Base-by-base conservation (phyloP, 2,113 vertebrate species). In the Cnemophilus loriae region DNA sequence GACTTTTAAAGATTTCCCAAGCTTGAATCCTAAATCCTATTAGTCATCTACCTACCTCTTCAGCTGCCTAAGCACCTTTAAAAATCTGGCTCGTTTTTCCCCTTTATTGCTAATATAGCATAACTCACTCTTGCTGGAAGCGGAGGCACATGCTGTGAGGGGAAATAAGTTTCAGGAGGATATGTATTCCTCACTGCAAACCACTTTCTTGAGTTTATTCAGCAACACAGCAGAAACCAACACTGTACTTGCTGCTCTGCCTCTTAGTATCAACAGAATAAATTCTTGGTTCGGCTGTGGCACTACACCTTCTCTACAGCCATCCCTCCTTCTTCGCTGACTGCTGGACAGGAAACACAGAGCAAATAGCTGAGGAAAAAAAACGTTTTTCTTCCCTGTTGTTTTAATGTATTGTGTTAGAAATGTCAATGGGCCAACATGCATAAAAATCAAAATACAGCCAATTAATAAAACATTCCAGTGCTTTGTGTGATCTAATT, bases 1-100 rank as follows among this genome's bases (percentile, higher is more conserved):
- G 20, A 42, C 23, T 83, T 74, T 47, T 73, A 73, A 61, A 86
- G 11, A 13, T 57, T 87, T 69, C 55, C 32, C 37, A 69, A 63
- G 63, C 63, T 69, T 65, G 63, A 67, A 85, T 90, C 67, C 55
- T 67, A 85, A 90, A 86, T 91, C 82, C 85, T 88, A 6, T 77
- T 77, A 87, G 71, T 83, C 46, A n/a, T 49, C 75, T 77, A 28
- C 63, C 82, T 80, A 55, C 63, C 41, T 47, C 87, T 55, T 59
- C 64, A 87, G 81, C 78, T 87, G 81, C 84, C 89, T 85, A 73
- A 95, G 90, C 81, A 77, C 87, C 75, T 93, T 89, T 37, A 65
- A 88, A 90, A 91, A 55, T 35, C 55, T 49, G 16, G 18, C 63
- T 74, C 44, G 7, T 92, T 81, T 55, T 67, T 67, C 55, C 68